Conservation (phyloP, 2,113 vertebrate genomes). For the Psittacus erithacus region DNA sequence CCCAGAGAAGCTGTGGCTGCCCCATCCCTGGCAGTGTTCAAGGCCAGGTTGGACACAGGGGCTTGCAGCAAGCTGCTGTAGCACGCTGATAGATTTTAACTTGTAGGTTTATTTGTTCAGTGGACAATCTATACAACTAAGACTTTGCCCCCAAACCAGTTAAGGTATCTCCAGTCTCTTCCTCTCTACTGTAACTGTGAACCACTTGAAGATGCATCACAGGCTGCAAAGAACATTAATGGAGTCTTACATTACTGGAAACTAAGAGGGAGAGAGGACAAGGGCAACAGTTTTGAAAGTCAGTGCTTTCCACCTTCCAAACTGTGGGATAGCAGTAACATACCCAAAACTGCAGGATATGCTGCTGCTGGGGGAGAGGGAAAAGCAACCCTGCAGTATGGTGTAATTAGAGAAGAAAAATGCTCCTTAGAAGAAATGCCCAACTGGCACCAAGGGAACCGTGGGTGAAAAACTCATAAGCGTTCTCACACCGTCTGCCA, state of each 20-base stretch:
- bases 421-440: slow-evolving; percentile 37
- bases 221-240: neutral
- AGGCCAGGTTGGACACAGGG: neutral
- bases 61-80: neutral
- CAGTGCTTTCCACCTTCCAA: neutral
- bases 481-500: slow-evolving; percentile 63
- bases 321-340: neutral
- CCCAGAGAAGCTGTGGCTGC: neutral
- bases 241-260: neutral
- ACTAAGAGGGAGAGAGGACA: neutral
- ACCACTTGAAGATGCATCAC: neutral
- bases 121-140: neutral
- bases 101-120: neutral
- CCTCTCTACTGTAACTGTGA: neutral
- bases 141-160: neutral
- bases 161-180: neutral
- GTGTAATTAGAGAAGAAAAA: slow-evolving; percentile 50
- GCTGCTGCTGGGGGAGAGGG: neutral
- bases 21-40: neutral
- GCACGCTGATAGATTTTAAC: neutral
- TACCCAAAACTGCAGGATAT: neutral
- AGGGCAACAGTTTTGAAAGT: neutral
- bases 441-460: slow-evolving; percentile 16
- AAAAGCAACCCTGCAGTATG: neutral
- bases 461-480: slow-evolving; percentile 40